Percentiles rank a stretch among this genome's conserved stretches.
Conservation (phyloP, 2,113 vertebrate genomes). For the Axis porcinus region DNA sequence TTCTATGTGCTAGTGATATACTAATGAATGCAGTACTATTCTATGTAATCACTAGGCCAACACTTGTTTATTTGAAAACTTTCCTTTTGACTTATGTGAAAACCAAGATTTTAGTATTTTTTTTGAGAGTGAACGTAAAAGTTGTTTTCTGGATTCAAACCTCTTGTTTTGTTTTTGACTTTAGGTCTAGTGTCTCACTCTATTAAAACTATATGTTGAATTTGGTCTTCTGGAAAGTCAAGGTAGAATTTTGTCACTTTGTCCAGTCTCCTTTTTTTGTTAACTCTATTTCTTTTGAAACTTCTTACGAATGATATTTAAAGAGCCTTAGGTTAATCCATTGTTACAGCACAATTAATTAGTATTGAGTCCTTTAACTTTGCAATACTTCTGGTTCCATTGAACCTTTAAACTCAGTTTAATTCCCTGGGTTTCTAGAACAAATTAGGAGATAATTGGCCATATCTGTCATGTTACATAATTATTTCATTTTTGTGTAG, state of each 20-base stretch:
- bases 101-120: background rate
- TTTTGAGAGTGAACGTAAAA: background rate
- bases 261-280: background rate
- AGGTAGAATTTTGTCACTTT: background rate
- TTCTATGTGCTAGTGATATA: background rate
- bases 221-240: background rate
- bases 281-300: background rate
- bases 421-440: background rate
- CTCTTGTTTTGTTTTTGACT: background rate
- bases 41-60: background rate
- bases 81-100: background rate
- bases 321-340: background rate
- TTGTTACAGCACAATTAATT: background rate
- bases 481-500: background rate
- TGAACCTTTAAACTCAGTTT: background rate
- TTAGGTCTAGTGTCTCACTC: background rate
- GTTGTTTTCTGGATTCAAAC: background rate
- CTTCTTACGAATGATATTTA: constrained; percentile 15
- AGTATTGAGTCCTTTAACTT: background rate
- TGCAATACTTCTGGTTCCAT: background rate
- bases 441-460: background rate
- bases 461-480: background rate
- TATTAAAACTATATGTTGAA: background rate
- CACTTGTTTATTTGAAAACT: background rate
- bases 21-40: background rate